Evolutionary conservation across 2,888 invertebrate genomes (phyloP), one percentile per base, ranked within the genome.

Genomic region (Zhuqinia jingwanae): DNA sequence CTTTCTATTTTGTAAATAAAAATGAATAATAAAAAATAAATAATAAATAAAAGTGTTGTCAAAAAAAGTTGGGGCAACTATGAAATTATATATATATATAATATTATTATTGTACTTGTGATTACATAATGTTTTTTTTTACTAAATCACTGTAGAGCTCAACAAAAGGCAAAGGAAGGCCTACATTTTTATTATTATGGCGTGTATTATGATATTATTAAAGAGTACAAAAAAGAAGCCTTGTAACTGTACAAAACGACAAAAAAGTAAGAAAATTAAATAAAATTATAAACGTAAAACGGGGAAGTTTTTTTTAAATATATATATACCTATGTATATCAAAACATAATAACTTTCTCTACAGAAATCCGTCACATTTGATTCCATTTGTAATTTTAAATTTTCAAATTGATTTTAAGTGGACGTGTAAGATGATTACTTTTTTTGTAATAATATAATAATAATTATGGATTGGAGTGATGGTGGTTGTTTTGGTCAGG

Each of bases 171-270:
- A 70, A 25, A 36, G 56, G 56, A 73, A 85, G 85, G 85, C 85
- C 85, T 85, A 85, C 85, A 85, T 85, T 85, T 85, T 85, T 85
- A 85, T 80, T 85, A 85, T 75, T 58, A 75, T 78, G 85, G 85
- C 63, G 68, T 77, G 65, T 76, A 56, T 70, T 58, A 22, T 47
- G 17, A 42, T 20, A 78, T 47, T 42, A 78, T 63, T 65, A 79
- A n/a, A n/a, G 65, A 58, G 25, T 63, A 80, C 42, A 70, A 68
- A 80, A 42, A 70, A 65, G 13, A 85, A 85, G 80, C 80, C 75
- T 79, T 79, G 79, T 50, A 70, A 80, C 70, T 80, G 79, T 80
- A 80, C 80, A 80, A 80, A 79, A 80, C 60, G 56, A 80, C 42
- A 80, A 56, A 76, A 56, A 56, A 53, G 3, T 36, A 11, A 73